Percentiles rank a stretch among this genome's conserved stretches.
These are phyloP conservation scores for Amphipoea lucens DNA, from an alignment of 2,888 invertebrate species.

Conservation along the genomic window DNA sequence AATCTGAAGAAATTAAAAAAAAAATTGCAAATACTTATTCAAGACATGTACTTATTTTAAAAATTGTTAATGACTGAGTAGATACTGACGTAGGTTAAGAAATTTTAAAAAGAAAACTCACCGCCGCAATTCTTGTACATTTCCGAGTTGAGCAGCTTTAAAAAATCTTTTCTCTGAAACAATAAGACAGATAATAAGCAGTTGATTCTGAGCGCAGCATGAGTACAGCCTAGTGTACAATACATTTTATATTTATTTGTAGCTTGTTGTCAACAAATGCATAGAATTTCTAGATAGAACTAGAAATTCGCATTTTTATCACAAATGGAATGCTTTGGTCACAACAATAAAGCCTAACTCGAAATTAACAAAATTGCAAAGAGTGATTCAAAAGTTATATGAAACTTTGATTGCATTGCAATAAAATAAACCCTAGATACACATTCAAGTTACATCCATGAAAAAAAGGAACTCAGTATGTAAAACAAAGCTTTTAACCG, in stretches of 20 bases:
- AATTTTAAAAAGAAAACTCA: constrained; percentile 63
- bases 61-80: not conserved
- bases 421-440: too few species aligned
- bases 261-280: not conserved
- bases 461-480: not conserved
- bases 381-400: not conserved
- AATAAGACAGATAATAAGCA: constrained; percentile 28
- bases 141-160: constrained; percentile 85
- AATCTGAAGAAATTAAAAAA: not conserved
- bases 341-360: not conserved
- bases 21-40: not conserved
- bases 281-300: not conserved
- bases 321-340: not conserved
- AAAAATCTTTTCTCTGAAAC: constrained; percentile 85
- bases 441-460: not conserved
- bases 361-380: not conserved
- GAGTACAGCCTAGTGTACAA: not conserved
- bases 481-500: not conserved
- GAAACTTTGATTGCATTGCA: not conserved
- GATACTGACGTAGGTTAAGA: not conserved
- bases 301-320: too few species aligned
- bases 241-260: not conserved
- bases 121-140: constrained; percentile 82
- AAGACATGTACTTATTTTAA: not conserved
- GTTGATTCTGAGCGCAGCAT: not conserved